Evolutionary conservation across 2,888 invertebrate genomes (phyloP).

Genomic region (Fragum whitleyi): DNA sequence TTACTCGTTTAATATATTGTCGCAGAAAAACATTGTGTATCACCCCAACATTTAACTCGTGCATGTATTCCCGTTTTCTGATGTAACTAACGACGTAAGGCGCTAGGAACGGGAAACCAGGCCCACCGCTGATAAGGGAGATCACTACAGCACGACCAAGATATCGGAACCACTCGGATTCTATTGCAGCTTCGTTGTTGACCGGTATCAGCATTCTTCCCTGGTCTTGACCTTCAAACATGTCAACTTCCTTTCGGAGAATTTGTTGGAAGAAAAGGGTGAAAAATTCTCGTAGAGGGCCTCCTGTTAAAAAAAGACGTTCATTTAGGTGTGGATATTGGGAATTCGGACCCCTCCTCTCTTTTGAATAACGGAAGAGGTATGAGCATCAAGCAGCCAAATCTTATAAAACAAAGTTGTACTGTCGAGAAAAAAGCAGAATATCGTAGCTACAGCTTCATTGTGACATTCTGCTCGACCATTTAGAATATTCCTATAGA

Average conservation of each 20-base stretch:
- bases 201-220: constrained; percentile 62
- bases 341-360: too few relatives aligned
- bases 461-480: too few relatives aligned
- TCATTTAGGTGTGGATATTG: too few relatives aligned
- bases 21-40: constrained; percentile 53
- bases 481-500: too few relatives aligned
- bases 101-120: constrained; percentile 67
- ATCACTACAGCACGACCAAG: constrained; percentile 62
- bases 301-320: constrained; percentile 48
- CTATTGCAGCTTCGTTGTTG: constrained; percentile 60
- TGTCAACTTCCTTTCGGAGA: constrained; percentile 45
- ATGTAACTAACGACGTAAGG: constrained; percentile 61
- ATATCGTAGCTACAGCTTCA: too few relatives aligned
- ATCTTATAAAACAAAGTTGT: too few relatives aligned
- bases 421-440: too few relatives aligned
- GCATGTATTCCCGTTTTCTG: constrained; percentile 50
- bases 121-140: constrained; percentile 56
- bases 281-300: constrained; percentile 67
- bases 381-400: too few relatives aligned
- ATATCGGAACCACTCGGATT: constrained; percentile 42
- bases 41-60: constrained; percentile 57
- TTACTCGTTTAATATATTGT: constrained; percentile 57
- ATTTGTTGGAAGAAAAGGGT: constrained; percentile 63
- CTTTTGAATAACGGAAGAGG: too few relatives aligned
- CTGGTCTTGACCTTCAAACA: constrained; percentile 65